These are phyloP conservation scores for Parauchenoglanis punctatus DNA, from an alignment of 2,797 vertebrate species.

Conservation along the genomic window DNA sequence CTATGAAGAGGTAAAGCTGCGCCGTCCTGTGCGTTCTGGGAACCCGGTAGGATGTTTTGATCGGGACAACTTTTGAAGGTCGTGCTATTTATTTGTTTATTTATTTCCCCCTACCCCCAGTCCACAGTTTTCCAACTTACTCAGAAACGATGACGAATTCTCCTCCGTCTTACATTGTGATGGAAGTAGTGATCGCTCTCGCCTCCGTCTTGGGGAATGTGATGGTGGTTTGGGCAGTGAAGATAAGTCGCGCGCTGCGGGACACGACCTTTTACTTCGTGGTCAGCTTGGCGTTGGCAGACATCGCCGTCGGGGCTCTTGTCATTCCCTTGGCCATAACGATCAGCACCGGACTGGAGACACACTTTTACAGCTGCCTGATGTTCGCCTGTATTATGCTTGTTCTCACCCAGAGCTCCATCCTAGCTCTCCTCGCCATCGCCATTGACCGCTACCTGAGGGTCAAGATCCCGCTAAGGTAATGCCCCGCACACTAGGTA, in stretches of 20 bases:
- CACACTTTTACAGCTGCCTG: slow-evolving; percentile 94
- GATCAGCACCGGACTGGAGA: slow-evolving; percentile 89
- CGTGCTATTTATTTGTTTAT: background rate
- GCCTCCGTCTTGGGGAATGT: slow-evolving; percentile 93
- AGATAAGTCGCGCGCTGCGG: slow-evolving; percentile 88
- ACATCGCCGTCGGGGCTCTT: slow-evolving; percentile 92
- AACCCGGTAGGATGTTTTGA: background rate
- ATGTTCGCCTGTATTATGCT: slow-evolving; percentile 92
- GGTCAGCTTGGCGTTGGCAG: slow-evolving; percentile 92
- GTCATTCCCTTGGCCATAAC: slow-evolving; percentile 95
- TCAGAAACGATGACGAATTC: slow-evolving; percentile 78
- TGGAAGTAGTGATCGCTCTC: slow-evolving; percentile 91
- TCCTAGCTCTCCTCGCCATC: slow-evolving; percentile 94
- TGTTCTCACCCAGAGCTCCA: slow-evolving; percentile 97
- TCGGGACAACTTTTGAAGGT: background rate
- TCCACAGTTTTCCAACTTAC: background rate
- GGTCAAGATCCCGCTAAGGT: slow-evolving; percentile 97
- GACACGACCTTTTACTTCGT: slow-evolving; percentile 97
- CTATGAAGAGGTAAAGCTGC: background rate
- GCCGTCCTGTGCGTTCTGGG: too few relatives aligned
- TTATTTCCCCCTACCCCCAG: background rate
- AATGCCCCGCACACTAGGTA: slow-evolving; percentile 79
- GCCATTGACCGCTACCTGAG: slow-evolving; percentile 96
- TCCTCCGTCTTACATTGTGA: slow-evolving; percentile 85
- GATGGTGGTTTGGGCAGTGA: slow-evolving; percentile 98